Percentiles rank a stretch among this genome's conserved stretches.
Evolutionary conservation across 2,113 vertebrate genomes (phyloP).

Genomic region (Cervus canadensis): DNA sequence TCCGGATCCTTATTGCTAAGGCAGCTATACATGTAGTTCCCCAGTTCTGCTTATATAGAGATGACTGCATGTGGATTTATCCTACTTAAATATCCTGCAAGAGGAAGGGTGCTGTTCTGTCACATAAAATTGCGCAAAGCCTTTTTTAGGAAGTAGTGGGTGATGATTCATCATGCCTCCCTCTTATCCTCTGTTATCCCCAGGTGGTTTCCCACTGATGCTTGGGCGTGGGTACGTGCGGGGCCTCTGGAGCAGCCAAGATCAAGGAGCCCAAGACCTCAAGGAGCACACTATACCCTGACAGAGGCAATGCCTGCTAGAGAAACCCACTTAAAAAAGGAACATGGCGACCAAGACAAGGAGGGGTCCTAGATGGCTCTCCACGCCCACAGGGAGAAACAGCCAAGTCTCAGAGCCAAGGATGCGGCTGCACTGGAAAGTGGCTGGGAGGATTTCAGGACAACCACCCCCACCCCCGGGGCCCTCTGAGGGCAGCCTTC

Average conservation of each 20-base stretch:
- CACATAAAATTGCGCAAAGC: background rate
- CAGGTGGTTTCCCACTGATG: background rate
- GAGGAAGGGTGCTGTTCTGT: background rate
- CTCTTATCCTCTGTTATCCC: background rate
- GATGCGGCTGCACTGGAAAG: background rate
- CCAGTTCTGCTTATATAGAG: background rate
- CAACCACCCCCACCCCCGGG: background rate
- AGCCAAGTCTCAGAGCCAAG: background rate
- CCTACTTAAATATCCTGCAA: background rate
- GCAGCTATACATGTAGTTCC: background rate
- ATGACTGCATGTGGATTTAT: background rate
- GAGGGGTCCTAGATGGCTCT: background rate
- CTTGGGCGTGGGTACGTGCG: accelerated
- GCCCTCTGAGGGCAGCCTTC: background rate
- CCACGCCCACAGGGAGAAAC: background rate
- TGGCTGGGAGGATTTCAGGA: background rate
- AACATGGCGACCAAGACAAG: background rate
- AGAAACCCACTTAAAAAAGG: background rate
- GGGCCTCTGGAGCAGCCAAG: background rate
- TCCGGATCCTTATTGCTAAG: background rate
- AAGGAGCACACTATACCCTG: background rate
- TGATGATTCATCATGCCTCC: background rate
- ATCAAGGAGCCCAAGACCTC: background rate
- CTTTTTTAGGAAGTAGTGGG: background rate
- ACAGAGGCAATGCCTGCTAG: background rate